A percentile compares a stretch with the other conserved stretches of the same genome.
Conservation (phyloP, 2,797 vertebrate genomes). For the Lagorchestes hirsutus region DNA sequence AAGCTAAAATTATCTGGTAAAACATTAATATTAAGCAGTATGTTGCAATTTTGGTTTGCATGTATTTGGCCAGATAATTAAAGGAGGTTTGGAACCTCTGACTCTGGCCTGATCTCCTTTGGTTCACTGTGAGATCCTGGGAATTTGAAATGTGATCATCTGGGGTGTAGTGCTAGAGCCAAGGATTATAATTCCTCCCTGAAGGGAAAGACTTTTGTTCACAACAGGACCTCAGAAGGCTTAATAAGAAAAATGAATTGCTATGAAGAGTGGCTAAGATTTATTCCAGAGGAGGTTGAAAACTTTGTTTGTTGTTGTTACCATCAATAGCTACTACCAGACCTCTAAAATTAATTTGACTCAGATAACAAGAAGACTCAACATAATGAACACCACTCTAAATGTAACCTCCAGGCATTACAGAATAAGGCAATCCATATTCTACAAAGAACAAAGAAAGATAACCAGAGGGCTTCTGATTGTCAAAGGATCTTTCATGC, state of each 20-base stretch:
- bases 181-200: background rate
- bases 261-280: background rate
- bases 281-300: background rate
- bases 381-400: background rate
- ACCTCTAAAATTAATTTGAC: background rate
- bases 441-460: background rate
- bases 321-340: background rate
- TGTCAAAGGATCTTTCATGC: background rate
- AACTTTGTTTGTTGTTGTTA: background rate
- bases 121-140: background rate
- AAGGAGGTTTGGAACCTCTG: background rate
- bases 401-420: background rate
- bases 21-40: background rate
- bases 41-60: background rate
- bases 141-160: background rate
- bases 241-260: background rate
- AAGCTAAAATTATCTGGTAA: background rate
- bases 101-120: background rate
- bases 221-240: background rate
- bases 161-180: background rate
- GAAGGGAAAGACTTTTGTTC: background rate
- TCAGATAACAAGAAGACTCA: background rate
- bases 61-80: background rate
- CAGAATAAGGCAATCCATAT: background rate
- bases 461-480: background rate